Base-by-base conservation (phyloP, 2,888 invertebrate species). In the Ophonus ardosiacus region DNA sequence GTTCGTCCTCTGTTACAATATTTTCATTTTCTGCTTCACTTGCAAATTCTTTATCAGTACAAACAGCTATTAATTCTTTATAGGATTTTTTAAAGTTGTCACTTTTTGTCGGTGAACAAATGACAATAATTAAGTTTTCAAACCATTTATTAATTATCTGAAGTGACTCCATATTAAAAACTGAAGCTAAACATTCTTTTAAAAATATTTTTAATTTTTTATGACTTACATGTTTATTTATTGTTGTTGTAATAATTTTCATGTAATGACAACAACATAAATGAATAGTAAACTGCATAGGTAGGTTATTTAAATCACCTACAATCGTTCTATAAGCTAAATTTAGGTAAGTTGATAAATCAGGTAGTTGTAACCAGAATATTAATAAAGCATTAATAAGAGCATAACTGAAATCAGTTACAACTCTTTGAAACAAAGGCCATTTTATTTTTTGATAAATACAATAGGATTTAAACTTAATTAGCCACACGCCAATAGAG, bases 81-180 rank as follows among this genome's bases (percentile, higher is more conserved):
- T 38, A 68, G 7, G 68, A 31, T 38, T 38, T 17, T 38, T 31
- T 38, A 8, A 13, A 68, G 6, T 40, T 68, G 0, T 68, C 31
- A 31, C n/a, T 68, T 38, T 68, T 68, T 15, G 68, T 68, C 15
- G 13, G 68, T n/a, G 40, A 68, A 68, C 68, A 68, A 7, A 68
- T 13, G 2, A 68, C 68, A 15, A 38, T n/a, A 13, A 68, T 38
- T 15, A 68, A 40, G 15, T 68, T 31, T 38, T 68, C 18, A 21
- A 63, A 63, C 63, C 63, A 63, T 63, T 63, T 18, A 5, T 21
- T 24, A 24, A 63, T 24, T 0, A 38, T 68, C n/a, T 68, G 0
- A n/a, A 68, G 7, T 15, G 31, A n/a, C 4, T 17, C n/a, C 68
- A 68, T 68, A 68, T 68, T 17, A 38, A 68, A 68, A 13, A 68